Base-by-base conservation (phyloP, 2,113 vertebrate genomes). In the Amia ocellicauda region DNA sequence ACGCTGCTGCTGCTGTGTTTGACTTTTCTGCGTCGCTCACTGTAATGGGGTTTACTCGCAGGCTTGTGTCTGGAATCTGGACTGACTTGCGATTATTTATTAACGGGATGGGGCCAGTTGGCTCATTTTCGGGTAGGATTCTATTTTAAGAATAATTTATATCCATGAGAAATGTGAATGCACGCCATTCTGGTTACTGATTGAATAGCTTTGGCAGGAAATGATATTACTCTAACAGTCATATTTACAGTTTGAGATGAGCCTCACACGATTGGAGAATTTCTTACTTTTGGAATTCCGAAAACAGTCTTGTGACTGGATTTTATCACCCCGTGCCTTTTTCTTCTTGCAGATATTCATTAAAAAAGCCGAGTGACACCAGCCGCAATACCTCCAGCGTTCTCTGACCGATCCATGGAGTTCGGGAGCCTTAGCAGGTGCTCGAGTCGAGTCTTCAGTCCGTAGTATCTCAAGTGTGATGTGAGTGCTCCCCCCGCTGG, bases 261-360 rank as follows among this genome's bases (percentile, higher is more conserved):
- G n/a, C n/a, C n/a, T n/a, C n/a, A n/a, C n/a, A n/a, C n/a, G n/a
- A n/a, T n/a, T n/a, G n/a, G n/a, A n/a, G 24, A 14, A 24, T 55
- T 16, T 55, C 20, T 23, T 16, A 5, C 28, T 11, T n/a, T 20
- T 26, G 17, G 9, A n/a, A 16, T 53, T 29, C 29, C 2, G 20
- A 29, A 26, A 31, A 29, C 58, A 4, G 24, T 49, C 5, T 26
- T 10, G 8, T 28, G 13, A 36, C 5, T 36, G 31, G 31, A 5
- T 41, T 23, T 36, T 16, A 10, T 13, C 16, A 24, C 31, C 10
- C 42, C 60, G 23, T 55, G 41, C 36, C 31, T 17, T 43, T 22
- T 62, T 56, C n/a, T 51, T 3, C 19, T 81, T 82, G 0, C 85
- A 98, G 95, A 94, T 98, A 75, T 98, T 98, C 79, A 93, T 97